Conservation (phyloP, 1,140 invertebrate genomes). For the Scaptomyza graminum region DNA sequence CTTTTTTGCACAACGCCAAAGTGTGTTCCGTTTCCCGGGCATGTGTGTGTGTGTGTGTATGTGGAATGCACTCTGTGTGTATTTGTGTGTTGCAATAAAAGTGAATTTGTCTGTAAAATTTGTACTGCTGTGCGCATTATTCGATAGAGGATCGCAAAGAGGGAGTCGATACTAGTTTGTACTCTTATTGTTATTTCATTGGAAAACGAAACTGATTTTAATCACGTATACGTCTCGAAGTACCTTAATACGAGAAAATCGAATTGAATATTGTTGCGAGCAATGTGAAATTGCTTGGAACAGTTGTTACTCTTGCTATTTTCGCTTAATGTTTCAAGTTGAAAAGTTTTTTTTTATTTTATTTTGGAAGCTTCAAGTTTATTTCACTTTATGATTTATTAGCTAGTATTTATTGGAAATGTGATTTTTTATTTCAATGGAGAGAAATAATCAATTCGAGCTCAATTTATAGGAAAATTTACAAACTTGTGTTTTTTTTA, state of each 20-base stretch:
- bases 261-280: not conserved
- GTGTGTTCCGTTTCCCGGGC: not conserved
- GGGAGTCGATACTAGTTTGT: no score
- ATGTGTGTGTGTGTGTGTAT: slow-evolving; percentile 6
- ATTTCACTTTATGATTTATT: no score
- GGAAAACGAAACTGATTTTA: slow-evolving; percentile 30
- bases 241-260: not conserved
- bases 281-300: not conserved
- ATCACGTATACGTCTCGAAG: not conserved
- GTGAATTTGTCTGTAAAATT: slow-evolving; percentile 68
- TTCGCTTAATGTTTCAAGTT: no score
- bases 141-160: not conserved
- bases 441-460: no score
- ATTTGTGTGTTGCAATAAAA: slow-evolving; percentile 55
- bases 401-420: no score
- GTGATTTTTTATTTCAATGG: no score
- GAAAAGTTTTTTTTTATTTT: no score
- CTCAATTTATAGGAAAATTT: no score
- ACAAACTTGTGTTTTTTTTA: no score
- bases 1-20: slow-evolving; percentile 31
- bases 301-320: no score
- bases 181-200: slow-evolving; percentile 38
- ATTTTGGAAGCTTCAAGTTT: no score
- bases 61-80: not conserved
- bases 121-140: slow-evolving; percentile 40